phyloP scores from a whole-genome alignment of 1,140 invertebrate species.

The Chironomus tepperi region DNA sequence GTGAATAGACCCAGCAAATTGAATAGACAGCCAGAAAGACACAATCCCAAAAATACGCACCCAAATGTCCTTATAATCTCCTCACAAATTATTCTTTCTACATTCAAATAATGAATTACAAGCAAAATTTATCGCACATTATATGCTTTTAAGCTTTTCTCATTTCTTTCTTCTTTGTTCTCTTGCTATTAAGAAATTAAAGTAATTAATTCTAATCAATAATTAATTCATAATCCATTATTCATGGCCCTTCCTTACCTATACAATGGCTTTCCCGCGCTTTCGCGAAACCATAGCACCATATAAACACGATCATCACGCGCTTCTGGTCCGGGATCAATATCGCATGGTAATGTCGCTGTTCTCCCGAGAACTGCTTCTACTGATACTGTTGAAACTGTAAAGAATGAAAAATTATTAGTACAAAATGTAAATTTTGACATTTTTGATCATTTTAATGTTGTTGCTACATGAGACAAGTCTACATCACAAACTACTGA shows the following conservation, averaged over 20 bases:
- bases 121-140: conserved; percentile 1
- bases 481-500: not conserved
- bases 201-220: conserved; percentile 4
- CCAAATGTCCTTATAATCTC: no score
- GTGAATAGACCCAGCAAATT: no score
- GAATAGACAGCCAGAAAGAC: no score
- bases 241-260: conserved; percentile 51
- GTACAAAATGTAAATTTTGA: no score
- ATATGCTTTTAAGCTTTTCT: not conserved
- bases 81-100: no score
- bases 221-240: not conserved
- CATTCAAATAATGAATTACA: no score
- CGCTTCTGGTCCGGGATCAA: conserved; percentile 55
- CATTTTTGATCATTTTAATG: no score
- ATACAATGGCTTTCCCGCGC: conserved; percentile 74
- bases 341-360: conserved; percentile 74
- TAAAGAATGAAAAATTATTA: conserved; percentile 35
- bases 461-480: no score
- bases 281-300: conserved; percentile 83
- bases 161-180: no score
- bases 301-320: conserved; percentile 77
- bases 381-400: conserved; percentile 61
- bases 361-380: conserved; percentile 70
- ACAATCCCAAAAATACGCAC: no score
- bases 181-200: conserved; percentile 4